These are phyloP conservation scores for Corbicula japonica DNA, from an alignment of 2,888 invertebrate genomes.

Conservation along the genomic window DNA sequence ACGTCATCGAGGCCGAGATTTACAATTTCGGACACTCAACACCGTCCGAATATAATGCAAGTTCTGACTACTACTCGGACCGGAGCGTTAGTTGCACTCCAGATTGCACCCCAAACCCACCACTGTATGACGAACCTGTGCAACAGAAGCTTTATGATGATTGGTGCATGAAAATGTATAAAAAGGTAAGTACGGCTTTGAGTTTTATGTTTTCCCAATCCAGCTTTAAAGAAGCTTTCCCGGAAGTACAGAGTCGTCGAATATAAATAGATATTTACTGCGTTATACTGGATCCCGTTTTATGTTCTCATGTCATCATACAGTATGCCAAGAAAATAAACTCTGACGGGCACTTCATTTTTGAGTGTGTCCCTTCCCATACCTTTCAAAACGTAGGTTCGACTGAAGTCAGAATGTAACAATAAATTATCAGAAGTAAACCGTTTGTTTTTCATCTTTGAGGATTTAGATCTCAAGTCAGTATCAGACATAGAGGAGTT, in stretches of 20 bases:
- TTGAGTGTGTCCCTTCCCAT: no score
- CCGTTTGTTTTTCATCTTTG: no score
- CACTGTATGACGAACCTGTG: neutral
- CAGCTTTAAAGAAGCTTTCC: neutral
- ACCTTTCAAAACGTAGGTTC: no score
- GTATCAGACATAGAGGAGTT: neutral
- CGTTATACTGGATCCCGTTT: no score
- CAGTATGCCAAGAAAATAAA: no score
- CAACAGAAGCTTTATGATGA: neutral
- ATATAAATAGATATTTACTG: no score
- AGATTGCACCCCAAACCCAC: neutral
- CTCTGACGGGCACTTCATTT: no score
- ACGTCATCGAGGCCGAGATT: slow-evolving; percentile 2
- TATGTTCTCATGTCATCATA: no score
- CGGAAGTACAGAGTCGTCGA: no score
- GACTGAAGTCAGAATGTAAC: no score
- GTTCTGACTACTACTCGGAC: neutral
- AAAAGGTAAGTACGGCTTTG: neutral
- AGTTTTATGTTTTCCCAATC: neutral
- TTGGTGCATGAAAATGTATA: neutral
- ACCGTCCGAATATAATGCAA: neutral
- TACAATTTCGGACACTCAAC: neutral
- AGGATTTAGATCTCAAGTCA: neutral
- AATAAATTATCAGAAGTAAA: no score
- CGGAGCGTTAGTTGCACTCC: neutral